Evolutionary conservation across 2,113 vertebrate species (phyloP).

Genomic region (Lampris incognitus): DNA sequence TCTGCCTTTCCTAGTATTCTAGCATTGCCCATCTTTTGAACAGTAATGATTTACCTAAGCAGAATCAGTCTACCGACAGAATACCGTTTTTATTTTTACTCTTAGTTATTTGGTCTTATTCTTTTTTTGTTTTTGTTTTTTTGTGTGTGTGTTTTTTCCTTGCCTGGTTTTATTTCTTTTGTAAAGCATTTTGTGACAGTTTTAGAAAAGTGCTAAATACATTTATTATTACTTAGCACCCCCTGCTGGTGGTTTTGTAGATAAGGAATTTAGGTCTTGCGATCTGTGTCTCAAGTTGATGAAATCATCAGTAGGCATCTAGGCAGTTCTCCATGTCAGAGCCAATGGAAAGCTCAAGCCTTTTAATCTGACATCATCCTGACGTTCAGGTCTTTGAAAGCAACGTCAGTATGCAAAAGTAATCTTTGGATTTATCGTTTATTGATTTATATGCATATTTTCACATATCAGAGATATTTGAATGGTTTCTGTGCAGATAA

Average conservation of each 20-base stretch:
- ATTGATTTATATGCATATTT: constrained; percentile 2
- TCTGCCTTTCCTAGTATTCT: too few species aligned
- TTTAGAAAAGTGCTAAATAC: too few species aligned
- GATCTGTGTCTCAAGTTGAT: constrained; percentile 7
- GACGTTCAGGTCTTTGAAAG: constrained; percentile 5
- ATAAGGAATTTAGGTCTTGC: constrained; percentile 1
- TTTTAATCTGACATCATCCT: constrained; percentile 14
- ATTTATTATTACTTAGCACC: neutral
- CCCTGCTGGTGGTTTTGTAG: constrained; percentile 2
- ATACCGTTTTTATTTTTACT: too few species aligned
- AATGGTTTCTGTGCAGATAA: neutral
- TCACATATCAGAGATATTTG: constrained; percentile 2
- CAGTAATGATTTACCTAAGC: too few species aligned
- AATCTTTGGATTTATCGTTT: neutral
- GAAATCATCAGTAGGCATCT: constrained; percentile 3
- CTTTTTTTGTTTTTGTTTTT: too few species aligned
- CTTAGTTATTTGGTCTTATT: too few species aligned
- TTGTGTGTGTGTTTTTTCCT: too few species aligned
- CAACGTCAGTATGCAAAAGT: constrained; percentile 12
- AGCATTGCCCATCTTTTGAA: too few species aligned
- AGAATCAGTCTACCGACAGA: too few species aligned
- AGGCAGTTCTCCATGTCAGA: neutral
- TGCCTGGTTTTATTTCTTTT: too few species aligned
- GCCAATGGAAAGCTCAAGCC: neutral
- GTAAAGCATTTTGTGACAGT: too few species aligned